Evolutionary conservation across 2,797 vertebrate genomes (phyloP).

Genomic region (Halcyon chelicuti): DNA sequence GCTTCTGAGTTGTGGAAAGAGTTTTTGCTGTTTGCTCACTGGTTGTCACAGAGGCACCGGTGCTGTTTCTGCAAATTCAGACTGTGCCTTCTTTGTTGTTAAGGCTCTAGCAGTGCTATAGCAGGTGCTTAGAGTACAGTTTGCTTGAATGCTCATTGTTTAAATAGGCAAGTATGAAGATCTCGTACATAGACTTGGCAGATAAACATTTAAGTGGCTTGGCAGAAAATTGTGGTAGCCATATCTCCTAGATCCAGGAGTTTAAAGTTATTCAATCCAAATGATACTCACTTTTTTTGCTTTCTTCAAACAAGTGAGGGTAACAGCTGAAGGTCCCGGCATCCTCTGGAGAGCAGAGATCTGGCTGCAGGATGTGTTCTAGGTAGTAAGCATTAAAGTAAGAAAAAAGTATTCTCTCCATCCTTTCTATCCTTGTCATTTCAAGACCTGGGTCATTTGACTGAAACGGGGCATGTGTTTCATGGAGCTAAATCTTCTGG

Average conservation of each 20-base stretch:
- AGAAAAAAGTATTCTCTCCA: neutral
- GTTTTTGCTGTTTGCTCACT: neutral
- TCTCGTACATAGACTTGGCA: fast-evolving
- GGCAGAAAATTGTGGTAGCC: neutral
- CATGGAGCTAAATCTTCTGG: neutral
- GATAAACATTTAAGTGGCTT: neutral
- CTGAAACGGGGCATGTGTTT: neutral
- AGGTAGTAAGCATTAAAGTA: neutral
- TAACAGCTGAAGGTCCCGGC: fast-evolving
- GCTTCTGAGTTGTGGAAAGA: neutral
- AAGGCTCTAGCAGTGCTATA: fast-evolving
- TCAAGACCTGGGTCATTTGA: neutral
- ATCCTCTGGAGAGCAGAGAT: neutral
- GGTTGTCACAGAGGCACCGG: neutral
- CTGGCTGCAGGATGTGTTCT: neutral
- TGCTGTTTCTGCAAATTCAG: neutral
- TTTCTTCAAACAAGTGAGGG: neutral
- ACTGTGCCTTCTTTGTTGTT: neutral
- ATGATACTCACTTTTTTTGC: neutral
- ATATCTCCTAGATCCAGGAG: neutral
- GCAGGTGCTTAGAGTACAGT: neutral
- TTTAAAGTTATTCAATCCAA: neutral
- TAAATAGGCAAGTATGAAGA: neutral
- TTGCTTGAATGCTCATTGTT: neutral
- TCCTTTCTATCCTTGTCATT: neutral